Base-by-base conservation (phyloP, 2,797 vertebrate genomes). In the Halcyon smyrnensis region DNA sequence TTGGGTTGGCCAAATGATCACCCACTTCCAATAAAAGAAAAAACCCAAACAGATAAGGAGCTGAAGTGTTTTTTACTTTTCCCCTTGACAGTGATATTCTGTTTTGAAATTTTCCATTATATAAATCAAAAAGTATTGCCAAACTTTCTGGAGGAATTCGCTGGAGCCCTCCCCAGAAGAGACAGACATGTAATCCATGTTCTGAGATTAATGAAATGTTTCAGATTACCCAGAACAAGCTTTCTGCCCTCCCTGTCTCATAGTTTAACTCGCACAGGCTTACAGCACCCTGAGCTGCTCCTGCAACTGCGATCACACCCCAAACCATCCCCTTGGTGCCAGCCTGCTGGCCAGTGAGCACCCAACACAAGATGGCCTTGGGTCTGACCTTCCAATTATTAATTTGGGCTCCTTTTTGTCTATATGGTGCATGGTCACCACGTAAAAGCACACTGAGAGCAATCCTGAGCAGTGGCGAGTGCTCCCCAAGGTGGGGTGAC, bases 221-320 rank as follows among this genome's bases (percentile, higher is more conserved):
- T 53, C 63, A 25, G 30, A 63, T 63, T 23, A 51, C 34, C 30
- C 43, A 57, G 30, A 23, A 63, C 37, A 68, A 63, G 12, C 32
- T 76, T 85, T 57, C 37, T 64, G 25, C 17, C 18, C 15, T 77
- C 30, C 59, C 46, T 27, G 19, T 14, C 16, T 12, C 1, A 0
- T 28, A 32, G 5, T 76, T 81, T 56, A 71, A 60, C 27, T 59
- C 14, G 8, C 4, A 5, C 1, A 51, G 25, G 50, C 15, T 51
- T 51, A 28, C 1, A 0, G 19, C 12, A 65, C 30, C 25, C 15
- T 15, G 13, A 32, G 17, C 20, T 18, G 9, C n/a, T 73, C 48
- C 54, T 51, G 53, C 28, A 56, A 15, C 53, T 15, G 2, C 1
- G 0, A 25, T 51, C 18, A 14, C 12, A n/a, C 11, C 23, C 9